Evolutionary conservation across 2,797 vertebrate genomes (phyloP).

Genomic region (Macrochelys suwanniensis): DNA sequence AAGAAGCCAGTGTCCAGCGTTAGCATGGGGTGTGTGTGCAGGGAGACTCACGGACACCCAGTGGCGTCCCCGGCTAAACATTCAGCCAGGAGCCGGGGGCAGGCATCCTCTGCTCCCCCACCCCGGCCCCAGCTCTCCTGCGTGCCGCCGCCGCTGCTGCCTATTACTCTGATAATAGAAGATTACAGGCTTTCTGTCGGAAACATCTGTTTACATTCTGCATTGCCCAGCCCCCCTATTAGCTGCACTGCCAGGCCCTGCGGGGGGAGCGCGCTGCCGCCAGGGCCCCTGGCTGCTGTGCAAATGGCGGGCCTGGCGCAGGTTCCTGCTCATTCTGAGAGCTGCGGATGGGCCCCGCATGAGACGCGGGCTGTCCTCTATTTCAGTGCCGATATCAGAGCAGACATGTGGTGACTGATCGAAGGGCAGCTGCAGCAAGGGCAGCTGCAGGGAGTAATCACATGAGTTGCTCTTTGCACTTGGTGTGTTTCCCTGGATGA

Average conservation of each 20-base stretch:
- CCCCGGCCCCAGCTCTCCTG: conserved; percentile 11
- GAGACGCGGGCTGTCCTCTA: too few relatives aligned
- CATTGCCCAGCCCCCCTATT: conserved; percentile 71
- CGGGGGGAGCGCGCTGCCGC: rapidly evolving
- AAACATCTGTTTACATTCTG: conserved; percentile 75
- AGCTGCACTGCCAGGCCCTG: not conserved
- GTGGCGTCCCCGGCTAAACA: not conserved
- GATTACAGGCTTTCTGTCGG: conserved; percentile 71
- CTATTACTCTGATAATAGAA: conserved; percentile 75
- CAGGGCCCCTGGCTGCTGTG: not conserved
- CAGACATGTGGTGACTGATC: too few relatives aligned
- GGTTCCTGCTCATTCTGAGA: not conserved
- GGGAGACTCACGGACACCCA: too few relatives aligned
- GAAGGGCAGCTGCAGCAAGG: not conserved
- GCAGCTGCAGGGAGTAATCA: not conserved
- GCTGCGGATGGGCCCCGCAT: too few relatives aligned
- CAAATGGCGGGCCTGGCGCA: too few relatives aligned
- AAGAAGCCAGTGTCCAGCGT: not conserved
- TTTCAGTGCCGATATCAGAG: too few relatives aligned
- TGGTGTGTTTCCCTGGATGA: too few relatives aligned
- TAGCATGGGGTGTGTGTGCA: too few relatives aligned
- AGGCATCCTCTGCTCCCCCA: not conserved
- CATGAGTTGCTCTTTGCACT: not conserved
- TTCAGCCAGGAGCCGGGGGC: not conserved
- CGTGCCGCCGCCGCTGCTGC: conserved; percentile 51